phyloP scores from a whole-genome alignment of 2,797 vertebrate species.

The Pseudotriccus pelzelni region DNA sequence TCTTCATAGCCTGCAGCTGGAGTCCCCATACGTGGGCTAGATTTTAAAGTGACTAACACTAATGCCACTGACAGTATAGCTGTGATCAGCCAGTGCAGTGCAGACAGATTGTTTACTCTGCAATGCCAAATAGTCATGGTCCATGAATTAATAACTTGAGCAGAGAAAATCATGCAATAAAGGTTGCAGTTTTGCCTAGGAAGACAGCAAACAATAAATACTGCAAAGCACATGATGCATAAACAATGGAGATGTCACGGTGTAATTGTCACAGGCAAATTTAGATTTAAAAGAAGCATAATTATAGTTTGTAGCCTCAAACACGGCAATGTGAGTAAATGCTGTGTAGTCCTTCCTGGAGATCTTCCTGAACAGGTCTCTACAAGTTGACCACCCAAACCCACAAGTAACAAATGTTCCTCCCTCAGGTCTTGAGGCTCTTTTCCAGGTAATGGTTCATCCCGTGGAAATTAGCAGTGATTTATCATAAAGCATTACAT shows the following conservation, averaged over 20 bases:
- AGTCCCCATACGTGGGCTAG: background rate
- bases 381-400: background rate
- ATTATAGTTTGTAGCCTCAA: background rate
- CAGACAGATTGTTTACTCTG: background rate
- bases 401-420: background rate
- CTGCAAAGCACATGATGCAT: background rate
- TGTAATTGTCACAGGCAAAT: background rate
- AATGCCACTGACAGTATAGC: background rate
- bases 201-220: background rate
- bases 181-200: background rate
- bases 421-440: background rate
- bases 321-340: background rate
- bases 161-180: background rate
- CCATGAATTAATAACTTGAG: background rate
- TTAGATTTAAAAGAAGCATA: background rate
- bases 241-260: background rate
- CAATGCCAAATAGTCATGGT: background rate
- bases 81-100: background rate
- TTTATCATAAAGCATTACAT: background rate
- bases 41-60: background rate
- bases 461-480: background rate
- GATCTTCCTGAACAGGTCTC: background rate
- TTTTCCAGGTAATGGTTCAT: background rate
- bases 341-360: background rate
- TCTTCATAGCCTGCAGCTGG: background rate